phyloP scores from a whole-genome alignment of 2,888 invertebrate species.

The Saturnia japonica region DNA sequence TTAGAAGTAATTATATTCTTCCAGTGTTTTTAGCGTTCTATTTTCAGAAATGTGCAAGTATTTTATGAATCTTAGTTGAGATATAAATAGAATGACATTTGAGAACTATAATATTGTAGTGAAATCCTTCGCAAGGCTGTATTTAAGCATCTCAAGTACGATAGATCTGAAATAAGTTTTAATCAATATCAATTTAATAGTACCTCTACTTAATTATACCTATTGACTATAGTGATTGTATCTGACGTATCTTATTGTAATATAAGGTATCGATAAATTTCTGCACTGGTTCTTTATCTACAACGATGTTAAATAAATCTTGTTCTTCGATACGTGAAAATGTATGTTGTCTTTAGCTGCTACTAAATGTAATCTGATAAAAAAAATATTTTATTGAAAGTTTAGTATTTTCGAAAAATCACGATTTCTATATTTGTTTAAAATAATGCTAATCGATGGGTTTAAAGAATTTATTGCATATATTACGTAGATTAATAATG shows the following conservation, averaged over 20 bases:
- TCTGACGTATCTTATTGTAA: no score
- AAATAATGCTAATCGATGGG: background rate
- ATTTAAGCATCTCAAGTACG: background rate
- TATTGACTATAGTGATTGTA: no score
- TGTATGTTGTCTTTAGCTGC: background rate
- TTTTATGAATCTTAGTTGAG: background rate
- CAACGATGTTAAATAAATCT: background rate
- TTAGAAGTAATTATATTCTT: background rate
- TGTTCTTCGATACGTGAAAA: background rate
- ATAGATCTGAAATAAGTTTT: background rate
- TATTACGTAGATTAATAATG: background rate
- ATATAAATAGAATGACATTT: background rate
- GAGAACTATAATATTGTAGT: no score
- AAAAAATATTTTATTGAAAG: no score
- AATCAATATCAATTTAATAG: background rate
- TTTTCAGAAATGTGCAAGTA: background rate
- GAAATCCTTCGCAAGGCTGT: no score
- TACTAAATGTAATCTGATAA: background rate
- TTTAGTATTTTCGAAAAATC: background rate
- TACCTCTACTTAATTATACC: background rate
- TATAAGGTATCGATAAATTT: background rate
- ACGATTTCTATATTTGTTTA: background rate
- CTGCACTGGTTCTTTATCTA: background rate
- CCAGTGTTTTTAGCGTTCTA: background rate
- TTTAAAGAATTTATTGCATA: conserved; percentile 7